A percentile compares a stretch with the other conserved stretches of the same genome.
phyloP scores from a whole-genome alignment of 2,113 vertebrate species.

The Zapus hudsonius region DNA sequence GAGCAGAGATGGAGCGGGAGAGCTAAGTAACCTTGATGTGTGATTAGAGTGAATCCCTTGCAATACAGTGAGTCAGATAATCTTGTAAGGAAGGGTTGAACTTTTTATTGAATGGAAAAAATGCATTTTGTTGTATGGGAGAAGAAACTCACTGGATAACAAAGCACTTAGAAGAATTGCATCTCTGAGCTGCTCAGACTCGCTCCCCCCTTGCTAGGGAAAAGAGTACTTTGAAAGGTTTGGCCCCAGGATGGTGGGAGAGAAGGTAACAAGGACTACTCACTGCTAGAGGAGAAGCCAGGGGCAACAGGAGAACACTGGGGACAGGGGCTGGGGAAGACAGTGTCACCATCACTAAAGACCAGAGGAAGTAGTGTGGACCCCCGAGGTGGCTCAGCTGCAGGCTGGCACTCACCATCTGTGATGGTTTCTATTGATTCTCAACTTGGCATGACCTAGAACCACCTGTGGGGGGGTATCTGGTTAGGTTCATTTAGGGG shows the following conservation, averaged over 20 bases:
- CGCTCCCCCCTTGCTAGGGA: background rate
- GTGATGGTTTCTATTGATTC: too few relatives aligned
- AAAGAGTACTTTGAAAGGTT: background rate
- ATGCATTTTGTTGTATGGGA: background rate
- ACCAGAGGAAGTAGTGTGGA: background rate
- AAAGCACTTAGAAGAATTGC: background rate
- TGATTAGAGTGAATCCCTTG: background rate
- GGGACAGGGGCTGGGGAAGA: fast-evolving
- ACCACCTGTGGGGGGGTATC: too few relatives aligned
- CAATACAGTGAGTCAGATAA: background rate
- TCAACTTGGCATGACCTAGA: too few relatives aligned
- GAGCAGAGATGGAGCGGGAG: background rate
- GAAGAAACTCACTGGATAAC: background rate
- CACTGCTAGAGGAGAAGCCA: background rate
- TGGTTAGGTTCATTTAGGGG: too few relatives aligned
- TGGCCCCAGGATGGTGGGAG: background rate
- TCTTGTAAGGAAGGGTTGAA: background rate
- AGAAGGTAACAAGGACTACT: background rate
- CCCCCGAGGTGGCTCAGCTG: background rate
- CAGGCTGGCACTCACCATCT: background rate
- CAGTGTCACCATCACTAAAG: background rate
- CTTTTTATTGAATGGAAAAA: background rate
- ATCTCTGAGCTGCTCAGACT: background rate
- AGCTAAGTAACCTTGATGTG: background rate
- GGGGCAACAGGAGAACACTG: background rate